Conservation (phyloP, 2,888 invertebrate genomes). For the Noctua janthina region DNA sequence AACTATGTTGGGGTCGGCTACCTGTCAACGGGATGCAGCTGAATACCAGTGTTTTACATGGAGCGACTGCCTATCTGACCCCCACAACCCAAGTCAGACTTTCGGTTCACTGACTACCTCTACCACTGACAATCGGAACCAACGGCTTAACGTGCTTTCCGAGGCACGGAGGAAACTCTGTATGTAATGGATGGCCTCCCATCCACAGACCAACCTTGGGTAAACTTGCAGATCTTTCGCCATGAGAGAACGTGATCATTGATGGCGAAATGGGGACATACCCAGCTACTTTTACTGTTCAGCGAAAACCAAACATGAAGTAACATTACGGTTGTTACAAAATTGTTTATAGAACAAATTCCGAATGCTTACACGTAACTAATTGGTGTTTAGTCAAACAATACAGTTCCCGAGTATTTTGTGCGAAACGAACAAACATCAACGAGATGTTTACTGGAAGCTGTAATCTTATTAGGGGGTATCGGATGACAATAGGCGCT, state of each 20-base stretch:
- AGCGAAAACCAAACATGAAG: not conserved
- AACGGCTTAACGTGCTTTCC: no score
- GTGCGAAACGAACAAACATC: constrained; percentile 30
- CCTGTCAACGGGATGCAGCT: no score
- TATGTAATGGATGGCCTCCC: not conserved
- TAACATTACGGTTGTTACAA: not conserved
- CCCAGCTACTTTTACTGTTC: no score
- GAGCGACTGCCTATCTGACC: no score
- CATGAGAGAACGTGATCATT: not conserved
- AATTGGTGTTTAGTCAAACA: constrained; percentile 60
- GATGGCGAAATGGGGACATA: not conserved
- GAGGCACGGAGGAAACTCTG: no score
- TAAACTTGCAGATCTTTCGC: not conserved
- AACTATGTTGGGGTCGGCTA: not conserved
- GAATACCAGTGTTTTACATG: no score
- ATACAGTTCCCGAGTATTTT: constrained; percentile 45
- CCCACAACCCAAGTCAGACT: no score
- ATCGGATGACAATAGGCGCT: constrained; percentile 37
- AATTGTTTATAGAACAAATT: constrained; percentile 44
- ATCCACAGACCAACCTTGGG: not conserved
- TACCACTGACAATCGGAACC: no score
- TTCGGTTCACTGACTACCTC: no score
- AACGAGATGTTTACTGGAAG: constrained; percentile 31
- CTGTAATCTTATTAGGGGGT: constrained; percentile 43
- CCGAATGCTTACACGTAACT: constrained; percentile 42